Conservation (phyloP, 2,888 invertebrate species). For the Myopa testacea region DNA sequence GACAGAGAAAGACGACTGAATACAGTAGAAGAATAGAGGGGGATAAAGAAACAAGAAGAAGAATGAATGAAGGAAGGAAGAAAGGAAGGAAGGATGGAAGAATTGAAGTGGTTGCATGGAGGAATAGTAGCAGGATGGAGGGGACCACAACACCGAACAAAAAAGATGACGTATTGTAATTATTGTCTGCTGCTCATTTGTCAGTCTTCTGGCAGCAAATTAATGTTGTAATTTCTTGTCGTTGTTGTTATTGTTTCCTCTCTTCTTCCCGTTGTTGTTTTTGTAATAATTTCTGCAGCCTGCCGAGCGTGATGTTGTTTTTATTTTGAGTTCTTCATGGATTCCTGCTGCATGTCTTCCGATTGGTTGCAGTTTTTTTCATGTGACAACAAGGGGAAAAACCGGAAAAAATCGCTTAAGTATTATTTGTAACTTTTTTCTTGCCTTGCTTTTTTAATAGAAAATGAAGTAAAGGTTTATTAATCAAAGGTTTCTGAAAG, state of each 20-base stretch:
- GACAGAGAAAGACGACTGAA: not conserved
- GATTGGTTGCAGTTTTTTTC: slow-evolving; percentile 5
- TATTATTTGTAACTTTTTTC: too few species aligned
- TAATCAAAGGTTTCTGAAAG: too few species aligned
- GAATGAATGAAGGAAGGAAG: too few species aligned
- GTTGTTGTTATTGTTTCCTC: not conserved
- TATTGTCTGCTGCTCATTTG: slow-evolving; percentile 33
- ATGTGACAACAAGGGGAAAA: not conserved
- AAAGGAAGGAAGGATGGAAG: not conserved
- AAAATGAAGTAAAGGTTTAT: too few species aligned
- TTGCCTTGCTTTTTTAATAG: too few species aligned
- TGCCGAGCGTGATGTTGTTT: not conserved
- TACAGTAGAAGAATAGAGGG: too few species aligned
- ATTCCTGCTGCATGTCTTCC: not conserved
- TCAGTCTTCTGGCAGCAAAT: slow-evolving; percentile 16
- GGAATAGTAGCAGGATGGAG: not conserved
- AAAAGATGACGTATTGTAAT: slow-evolving; percentile 27
- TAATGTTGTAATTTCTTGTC: not conserved
- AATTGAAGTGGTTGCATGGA: not conserved
- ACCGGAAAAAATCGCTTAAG: too few species aligned
- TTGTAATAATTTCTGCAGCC: too few species aligned
- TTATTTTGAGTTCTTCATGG: not conserved
- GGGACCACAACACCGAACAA: not conserved
- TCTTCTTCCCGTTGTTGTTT: not conserved
- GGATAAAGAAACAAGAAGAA: too few species aligned